Evolutionary conservation across 1,140 invertebrate species (phyloP).

Genomic region (Pogonomyrmex californicus): DNA sequence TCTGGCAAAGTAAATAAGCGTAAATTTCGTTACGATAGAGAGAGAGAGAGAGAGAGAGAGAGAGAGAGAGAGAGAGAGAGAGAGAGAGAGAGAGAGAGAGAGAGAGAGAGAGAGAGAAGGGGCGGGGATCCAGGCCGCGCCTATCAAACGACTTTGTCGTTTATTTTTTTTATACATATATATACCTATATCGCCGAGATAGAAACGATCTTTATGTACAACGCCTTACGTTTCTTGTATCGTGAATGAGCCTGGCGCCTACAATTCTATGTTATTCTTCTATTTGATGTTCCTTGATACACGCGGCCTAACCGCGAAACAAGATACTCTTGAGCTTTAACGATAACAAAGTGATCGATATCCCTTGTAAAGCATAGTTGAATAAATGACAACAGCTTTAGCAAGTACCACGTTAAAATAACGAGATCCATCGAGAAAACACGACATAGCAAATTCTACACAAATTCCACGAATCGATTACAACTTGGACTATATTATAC

Average conservation of each 20-base stretch:
- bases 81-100: neutral
- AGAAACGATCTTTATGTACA: neutral
- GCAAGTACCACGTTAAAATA: neutral
- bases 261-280: conserved; percentile 1
- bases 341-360: neutral
- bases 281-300: too few species aligned
- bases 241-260: conserved; percentile 22
- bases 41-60: neutral
- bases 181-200: neutral
- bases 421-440: neutral
- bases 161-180: conserved; percentile 47
- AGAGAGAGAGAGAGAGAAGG: too few species aligned
- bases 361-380: neutral
- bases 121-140: neutral
- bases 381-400: neutral
- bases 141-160: conserved; percentile 53
- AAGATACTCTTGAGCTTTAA: neutral
- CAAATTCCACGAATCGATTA: too few species aligned
- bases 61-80: neutral
- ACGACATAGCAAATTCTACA: too few species aligned
- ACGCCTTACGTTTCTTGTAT: neutral
- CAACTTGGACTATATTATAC: too few species aligned
- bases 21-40: conserved; percentile 72
- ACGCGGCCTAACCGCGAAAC: neutral
- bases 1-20: conserved; percentile 72